Base-by-base conservation (phyloP, 2,888 invertebrate species). In the Phortica okadai region DNA sequence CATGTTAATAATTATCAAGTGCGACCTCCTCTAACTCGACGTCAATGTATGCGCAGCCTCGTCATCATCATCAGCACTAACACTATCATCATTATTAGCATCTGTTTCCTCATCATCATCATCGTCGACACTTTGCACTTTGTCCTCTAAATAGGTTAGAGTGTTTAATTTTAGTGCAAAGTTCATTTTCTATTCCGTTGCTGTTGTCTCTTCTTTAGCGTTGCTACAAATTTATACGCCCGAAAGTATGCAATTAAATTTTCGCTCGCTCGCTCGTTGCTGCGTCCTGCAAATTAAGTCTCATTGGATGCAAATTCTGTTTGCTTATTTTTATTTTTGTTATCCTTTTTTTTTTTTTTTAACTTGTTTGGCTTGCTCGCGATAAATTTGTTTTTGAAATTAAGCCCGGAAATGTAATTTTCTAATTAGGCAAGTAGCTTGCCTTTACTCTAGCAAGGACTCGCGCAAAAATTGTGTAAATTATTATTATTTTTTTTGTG, bases 131-230 rank as follows among this genome's bases (percentile, higher is more conserved):
- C 44, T 75, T 21, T 69, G 74, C 59, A 75, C 74, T 73, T 74
- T 76, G 59, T 67, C 74, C 54, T 75, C 80, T 82, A 87, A 89
- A 87, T 84, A 84, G 87, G 88, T 88, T 89, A 88, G 82, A 82
- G 88, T 83, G 87, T 84, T 87, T 89, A 85, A 89, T 89, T 89
- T 89, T 75, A 84, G 88, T 87, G 89, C 87, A 83, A 85, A 87
- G 86, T 79, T 78, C 72, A 66, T 77, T 64, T 74, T 75, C 70
- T 67, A 21, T 44, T 45, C 11, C 21, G 16, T 16, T 54, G 54
- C 42, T 7, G 50, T 16, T 42, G 14, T 16, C 25, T 25, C 33
- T 56, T 14, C 25, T 16, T 44, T 45, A 33, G 50, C n/a, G 59
- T 11, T 41, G 16, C 62, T 50, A 54, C 16, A 54, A 74, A 74